Conservation (phyloP, 2,888 invertebrate species). For the Abrostola triplasia region DNA sequence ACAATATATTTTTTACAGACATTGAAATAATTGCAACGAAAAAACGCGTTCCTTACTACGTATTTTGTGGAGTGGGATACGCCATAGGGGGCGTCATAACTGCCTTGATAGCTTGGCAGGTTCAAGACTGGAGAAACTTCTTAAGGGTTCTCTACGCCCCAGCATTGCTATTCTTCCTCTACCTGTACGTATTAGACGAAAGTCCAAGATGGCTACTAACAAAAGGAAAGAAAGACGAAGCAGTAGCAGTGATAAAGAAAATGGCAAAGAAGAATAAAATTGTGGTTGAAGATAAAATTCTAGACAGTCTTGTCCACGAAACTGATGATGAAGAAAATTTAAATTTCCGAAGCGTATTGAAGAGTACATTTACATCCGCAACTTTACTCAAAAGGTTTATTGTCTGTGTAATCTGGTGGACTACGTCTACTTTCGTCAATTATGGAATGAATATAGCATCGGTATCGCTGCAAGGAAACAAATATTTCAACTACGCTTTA, state of each 20-base stretch:
- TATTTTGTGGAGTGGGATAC: slow-evolving; percentile 68
- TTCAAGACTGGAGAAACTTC: slow-evolving; percentile 91
- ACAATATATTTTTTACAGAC: slow-evolving; percentile 63
- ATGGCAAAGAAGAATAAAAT: slow-evolving; percentile 86
- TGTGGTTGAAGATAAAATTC: slow-evolving; percentile 63
- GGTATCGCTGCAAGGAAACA: slow-evolving; percentile 92
- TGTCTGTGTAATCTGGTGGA: slow-evolving; percentile 81
- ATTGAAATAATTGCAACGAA: slow-evolving; percentile 76
- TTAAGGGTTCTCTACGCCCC: slow-evolving; percentile 91
- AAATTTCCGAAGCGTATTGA: slow-evolving; percentile 63
- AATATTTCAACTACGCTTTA: slow-evolving; percentile 92
- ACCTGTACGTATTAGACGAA: slow-evolving; percentile 91
- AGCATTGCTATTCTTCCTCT: slow-evolving; percentile 90
- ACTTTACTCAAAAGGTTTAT: slow-evolving; percentile 73
- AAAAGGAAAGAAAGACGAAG: slow-evolving; percentile 90
- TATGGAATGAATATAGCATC: slow-evolving; percentile 93
- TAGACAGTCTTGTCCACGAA: slow-evolving; percentile 62
- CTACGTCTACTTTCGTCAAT: slow-evolving; percentile 92
- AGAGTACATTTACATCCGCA: slow-evolving; percentile 72
- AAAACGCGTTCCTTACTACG: slow-evolving; percentile 70
- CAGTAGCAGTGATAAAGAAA: slow-evolving; percentile 88
- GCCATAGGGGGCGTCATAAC: slow-evolving; percentile 64
- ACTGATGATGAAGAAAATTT: slow-evolving; percentile 60
- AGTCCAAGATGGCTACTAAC: slow-evolving; percentile 94
- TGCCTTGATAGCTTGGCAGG: slow-evolving; percentile 71